Conservation (phyloP, 1,140 invertebrate genomes). For the Pararge aegeria region DNA sequence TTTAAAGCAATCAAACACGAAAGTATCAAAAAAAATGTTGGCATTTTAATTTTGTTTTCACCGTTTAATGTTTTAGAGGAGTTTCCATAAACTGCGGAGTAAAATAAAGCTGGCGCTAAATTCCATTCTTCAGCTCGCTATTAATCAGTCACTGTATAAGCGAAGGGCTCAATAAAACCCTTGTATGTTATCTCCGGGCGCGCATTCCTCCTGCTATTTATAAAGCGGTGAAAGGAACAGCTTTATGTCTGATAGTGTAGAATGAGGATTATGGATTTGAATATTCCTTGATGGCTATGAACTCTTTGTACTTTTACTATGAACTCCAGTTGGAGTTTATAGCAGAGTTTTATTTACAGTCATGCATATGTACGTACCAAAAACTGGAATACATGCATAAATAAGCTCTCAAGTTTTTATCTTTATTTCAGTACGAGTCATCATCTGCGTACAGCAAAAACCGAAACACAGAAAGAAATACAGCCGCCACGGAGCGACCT, state of each 20-base stretch:
- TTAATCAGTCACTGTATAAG: conserved; percentile 51
- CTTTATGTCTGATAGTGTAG: conserved; percentile 56
- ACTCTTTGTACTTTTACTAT: not conserved
- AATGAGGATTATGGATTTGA: conserved; percentile 52
- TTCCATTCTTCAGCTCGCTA: conserved; percentile 34
- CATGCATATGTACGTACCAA: too few relatives aligned
- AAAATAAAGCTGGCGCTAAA: conserved; percentile 27
- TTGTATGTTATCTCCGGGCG: conserved; percentile 46
- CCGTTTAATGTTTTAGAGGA: too few relatives aligned
- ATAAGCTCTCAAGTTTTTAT: conserved; percentile 15
- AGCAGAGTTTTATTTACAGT: too few relatives aligned
- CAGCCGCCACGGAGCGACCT: conserved; percentile 48
- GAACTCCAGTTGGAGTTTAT: too few relatives aligned
- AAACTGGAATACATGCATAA: too few relatives aligned
- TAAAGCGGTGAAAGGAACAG: conserved; percentile 53
- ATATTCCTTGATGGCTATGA: conserved; percentile 24
- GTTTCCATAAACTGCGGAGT: conserved; percentile 20
- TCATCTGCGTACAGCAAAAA: conserved; percentile 52
- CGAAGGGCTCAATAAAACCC: conserved; percentile 56
- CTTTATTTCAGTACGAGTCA: conserved; percentile 63
- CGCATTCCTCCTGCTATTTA: conserved; percentile 64
- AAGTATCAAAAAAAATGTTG: too few relatives aligned
- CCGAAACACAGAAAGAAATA: conserved; percentile 46
- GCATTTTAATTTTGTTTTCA: too few relatives aligned
- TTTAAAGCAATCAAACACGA: too few relatives aligned